phyloP scores from a whole-genome alignment of 2,888 invertebrate species.

The Trichogramma evanescens region DNA sequence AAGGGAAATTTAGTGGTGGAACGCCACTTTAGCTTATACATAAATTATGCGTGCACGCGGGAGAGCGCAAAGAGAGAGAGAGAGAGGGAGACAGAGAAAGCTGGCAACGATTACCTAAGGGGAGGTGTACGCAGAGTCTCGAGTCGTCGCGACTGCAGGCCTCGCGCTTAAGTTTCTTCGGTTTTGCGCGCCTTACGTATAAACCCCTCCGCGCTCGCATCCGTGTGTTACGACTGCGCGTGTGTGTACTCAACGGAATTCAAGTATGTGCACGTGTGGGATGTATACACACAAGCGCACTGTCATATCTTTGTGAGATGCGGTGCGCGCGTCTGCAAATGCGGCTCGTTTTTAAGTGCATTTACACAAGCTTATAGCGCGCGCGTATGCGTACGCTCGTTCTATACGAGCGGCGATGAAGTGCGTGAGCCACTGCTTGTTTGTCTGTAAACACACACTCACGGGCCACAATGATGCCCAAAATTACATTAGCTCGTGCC shows the following conservation, averaged over 20 bases:
- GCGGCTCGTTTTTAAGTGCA: constrained; percentile 5
- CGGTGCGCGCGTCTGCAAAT: constrained; percentile 7
- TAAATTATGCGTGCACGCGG: constrained; percentile 11
- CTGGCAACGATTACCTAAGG: constrained; percentile 13
- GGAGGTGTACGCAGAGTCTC: not conserved
- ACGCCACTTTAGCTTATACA: constrained; percentile 18
- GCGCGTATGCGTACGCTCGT: not conserved
- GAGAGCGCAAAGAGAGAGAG: not conserved
- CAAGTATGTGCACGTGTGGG: not conserved
- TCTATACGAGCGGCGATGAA: not conserved
- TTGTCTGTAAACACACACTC: no score
- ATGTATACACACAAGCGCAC: not conserved
- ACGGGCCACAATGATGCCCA: no score
- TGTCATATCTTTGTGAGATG: not conserved
- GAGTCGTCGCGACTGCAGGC: no score
- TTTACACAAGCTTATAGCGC: constrained; percentile 4
- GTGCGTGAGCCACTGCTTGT: no score
- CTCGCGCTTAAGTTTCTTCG: constrained; percentile 4
- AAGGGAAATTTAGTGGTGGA: constrained; percentile 19
- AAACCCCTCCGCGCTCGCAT: not conserved
- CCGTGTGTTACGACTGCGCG: not conserved
- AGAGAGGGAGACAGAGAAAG: not conserved
- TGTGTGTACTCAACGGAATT: not conserved
- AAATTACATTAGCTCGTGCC: no score
- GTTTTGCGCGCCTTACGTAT: not conserved